Conservation (phyloP, 2,888 invertebrate genomes). For the Nymphalis c-album region DNA sequence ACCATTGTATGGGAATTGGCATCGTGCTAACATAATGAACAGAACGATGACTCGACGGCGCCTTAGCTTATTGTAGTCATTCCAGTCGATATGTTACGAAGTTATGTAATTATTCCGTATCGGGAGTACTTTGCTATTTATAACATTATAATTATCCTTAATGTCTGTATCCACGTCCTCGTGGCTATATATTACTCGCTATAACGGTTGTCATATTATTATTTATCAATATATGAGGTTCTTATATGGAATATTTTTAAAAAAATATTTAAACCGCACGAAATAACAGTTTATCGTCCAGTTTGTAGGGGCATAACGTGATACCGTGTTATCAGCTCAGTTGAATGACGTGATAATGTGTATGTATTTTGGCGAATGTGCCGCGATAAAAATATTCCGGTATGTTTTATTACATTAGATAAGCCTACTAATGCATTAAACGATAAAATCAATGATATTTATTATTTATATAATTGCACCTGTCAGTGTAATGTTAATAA, state of each 20-base stretch:
- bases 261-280: conserved; percentile 8
- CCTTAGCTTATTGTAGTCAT: conserved; percentile 42
- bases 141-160: conserved; percentile 3
- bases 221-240: not conserved
- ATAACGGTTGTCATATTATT: not conserved
- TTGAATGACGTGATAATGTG: conserved; percentile 67
- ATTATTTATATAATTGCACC: not conserved
- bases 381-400: conserved; percentile 55
- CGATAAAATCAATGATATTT: not conserved
- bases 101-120: conserved; percentile 16
- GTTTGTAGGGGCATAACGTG: conserved; percentile 58
- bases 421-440: not conserved
- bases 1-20: conserved; percentile 73
- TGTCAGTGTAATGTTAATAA: not conserved
- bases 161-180: not conserved
- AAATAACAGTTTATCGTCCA: conserved; percentile 48
- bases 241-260: not conserved
- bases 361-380: conserved; percentile 62
- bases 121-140: conserved; percentile 5
- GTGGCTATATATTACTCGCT: not conserved
- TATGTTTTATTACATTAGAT: not conserved
- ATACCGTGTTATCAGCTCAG: conserved; percentile 63
- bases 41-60: conserved; percentile 63
- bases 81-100: conserved; percentile 30
- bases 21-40: conserved; percentile 66